These are phyloP conservation scores for Synanthedon andrenaeformis DNA, from an alignment of 2,888 invertebrate species.

Conservation along the genomic window DNA sequence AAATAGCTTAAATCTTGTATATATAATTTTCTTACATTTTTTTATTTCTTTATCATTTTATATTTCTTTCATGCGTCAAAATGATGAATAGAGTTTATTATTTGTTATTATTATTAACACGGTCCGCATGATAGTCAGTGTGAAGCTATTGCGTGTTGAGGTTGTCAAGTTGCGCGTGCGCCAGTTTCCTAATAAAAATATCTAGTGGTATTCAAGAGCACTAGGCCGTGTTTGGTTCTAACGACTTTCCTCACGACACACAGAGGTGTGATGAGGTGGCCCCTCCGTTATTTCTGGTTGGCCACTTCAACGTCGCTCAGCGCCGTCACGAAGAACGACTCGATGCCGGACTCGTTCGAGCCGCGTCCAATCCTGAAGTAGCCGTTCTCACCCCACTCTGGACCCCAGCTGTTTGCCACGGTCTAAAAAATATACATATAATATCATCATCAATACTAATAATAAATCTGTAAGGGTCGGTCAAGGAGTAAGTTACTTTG, in stretches of 20 bases:
- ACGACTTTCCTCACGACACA: constrained; percentile 37
- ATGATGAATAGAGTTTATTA: too few relatives aligned
- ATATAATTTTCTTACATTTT: too few relatives aligned
- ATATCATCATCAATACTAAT: too few relatives aligned
- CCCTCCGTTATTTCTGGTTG: constrained; percentile 45
- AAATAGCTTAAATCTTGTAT: too few relatives aligned
- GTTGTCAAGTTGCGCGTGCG: background rate
- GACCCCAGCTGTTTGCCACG: constrained; percentile 95
- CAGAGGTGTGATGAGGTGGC: constrained; percentile 35
- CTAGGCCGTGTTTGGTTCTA: constrained; percentile 29
- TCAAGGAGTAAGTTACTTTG: too few relatives aligned
- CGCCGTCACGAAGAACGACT: constrained; percentile 86
- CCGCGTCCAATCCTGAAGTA: constrained; percentile 90
- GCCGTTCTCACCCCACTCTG: constrained; percentile 91
- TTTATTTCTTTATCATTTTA: too few relatives aligned
- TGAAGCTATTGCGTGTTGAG: too few relatives aligned
- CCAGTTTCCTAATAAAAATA: constrained; percentile 26
- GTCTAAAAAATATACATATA: constrained; percentile 74
- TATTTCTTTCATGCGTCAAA: too few relatives aligned
- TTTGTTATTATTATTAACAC: too few relatives aligned
- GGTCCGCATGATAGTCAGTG: too few relatives aligned
- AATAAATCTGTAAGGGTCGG: too few relatives aligned
- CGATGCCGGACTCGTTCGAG: constrained; percentile 88
- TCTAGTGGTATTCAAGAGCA: constrained; percentile 41
- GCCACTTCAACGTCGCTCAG: constrained; percentile 74